Evolutionary conservation across 2,888 invertebrate species (phyloP).

Genomic region (Blera fallax): DNA sequence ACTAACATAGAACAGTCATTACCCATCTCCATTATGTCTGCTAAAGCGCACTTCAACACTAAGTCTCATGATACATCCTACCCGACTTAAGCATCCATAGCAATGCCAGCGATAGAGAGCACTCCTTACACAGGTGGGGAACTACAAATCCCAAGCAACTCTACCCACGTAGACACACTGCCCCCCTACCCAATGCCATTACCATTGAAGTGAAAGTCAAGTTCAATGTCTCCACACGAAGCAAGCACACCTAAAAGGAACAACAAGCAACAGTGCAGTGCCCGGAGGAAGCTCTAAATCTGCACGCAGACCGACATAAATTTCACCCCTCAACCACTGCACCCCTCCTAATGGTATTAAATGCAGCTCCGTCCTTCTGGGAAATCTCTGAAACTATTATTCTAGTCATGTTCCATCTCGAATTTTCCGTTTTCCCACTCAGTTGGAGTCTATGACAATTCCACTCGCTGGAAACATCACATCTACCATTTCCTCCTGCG

Average conservation of each 20-base stretch:
- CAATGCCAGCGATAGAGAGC: not conserved
- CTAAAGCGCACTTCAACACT: constrained; percentile 34
- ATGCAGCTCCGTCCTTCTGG: constrained; percentile 48
- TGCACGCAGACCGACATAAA: constrained; percentile 53
- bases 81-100: constrained; percentile 21
- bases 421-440: constrained; percentile 39
- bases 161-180: constrained; percentile 13
- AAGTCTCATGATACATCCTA: constrained; percentile 10
- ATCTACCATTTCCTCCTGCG: not conserved
- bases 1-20: constrained; percentile 48
- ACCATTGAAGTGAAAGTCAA: constrained; percentile 69
- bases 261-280: constrained; percentile 53
- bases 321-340: constrained; percentile 7
- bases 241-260: constrained; percentile 9
- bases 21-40: constrained; percentile 47
- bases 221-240: constrained; percentile 66
- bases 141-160: constrained; percentile 5
- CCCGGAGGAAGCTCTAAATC: constrained; percentile 68
- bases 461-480: constrained; percentile 40
- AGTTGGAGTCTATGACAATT: constrained; percentile 38
- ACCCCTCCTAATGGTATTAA: constrained; percentile 50
- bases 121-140: constrained; percentile 34
- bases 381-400: constrained; percentile 60
- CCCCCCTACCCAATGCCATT: constrained; percentile 11
- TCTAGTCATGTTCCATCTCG: constrained; percentile 54